Evolutionary conservation across 1,140 invertebrate species (phyloP).

Genomic region (Lineus longissimus): DNA sequence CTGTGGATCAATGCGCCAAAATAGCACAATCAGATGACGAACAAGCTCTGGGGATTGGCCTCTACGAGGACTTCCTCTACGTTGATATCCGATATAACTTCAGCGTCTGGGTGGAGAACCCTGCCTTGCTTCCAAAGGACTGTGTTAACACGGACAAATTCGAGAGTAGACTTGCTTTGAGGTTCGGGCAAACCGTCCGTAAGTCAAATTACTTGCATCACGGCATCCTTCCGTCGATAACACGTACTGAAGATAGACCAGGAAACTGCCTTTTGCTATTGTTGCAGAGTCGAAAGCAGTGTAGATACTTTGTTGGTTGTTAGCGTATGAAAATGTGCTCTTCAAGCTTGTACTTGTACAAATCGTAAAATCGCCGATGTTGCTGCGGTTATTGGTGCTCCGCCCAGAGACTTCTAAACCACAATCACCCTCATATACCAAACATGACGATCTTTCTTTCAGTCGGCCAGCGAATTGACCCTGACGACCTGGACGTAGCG

Average conservation of each 20-base stretch:
- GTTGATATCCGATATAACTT: constrained; percentile 23
- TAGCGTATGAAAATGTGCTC: no score
- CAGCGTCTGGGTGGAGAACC: constrained; percentile 20
- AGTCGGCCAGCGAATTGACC: constrained; percentile 26
- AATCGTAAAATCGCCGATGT: no score
- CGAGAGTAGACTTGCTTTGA: constrained; percentile 12
- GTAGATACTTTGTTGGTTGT: no score
- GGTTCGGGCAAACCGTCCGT: constrained; percentile 19
- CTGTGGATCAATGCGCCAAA: constrained; percentile 23
- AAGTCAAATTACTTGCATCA: constrained; percentile 10
- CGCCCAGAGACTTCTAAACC: no score
- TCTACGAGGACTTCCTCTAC: constrained; percentile 24
- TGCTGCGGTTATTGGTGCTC: no score
- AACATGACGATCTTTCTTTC: no score
- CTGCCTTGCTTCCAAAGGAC: constrained; percentile 10
- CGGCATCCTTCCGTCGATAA: no score
- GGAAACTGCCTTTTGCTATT: no score
- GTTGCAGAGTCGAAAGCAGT: no score
- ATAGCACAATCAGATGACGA: constrained; percentile 16
- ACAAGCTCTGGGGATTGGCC: constrained; percentile 20
- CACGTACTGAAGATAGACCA: no score
- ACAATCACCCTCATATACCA: no score
- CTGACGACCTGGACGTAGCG: constrained; percentile 23
- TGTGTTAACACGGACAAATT: constrained; percentile 2
- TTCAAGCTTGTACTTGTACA: no score